Base-by-base conservation (phyloP, 2,113 vertebrate genomes). In the Tenebrosternarchus preto region DNA sequence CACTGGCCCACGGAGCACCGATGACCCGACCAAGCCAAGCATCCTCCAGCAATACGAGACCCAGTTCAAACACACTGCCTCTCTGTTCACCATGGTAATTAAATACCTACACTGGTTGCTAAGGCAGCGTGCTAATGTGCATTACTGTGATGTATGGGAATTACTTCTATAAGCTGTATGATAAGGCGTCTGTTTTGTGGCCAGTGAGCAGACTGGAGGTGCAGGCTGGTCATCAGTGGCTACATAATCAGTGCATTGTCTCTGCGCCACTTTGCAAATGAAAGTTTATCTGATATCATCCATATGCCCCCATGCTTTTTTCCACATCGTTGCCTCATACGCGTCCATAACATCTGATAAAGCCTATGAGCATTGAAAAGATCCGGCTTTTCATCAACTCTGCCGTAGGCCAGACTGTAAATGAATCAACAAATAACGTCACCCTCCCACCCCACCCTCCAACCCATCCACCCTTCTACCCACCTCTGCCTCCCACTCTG, bases 181-280 rank as follows among this genome's bases (percentile, higher is more conserved):
- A 4, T 60, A 60, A 60, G 36, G 55, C 29, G 36, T 74, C 5
- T 60, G 39, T 74, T 24, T 59, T 73, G 27, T 74, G 72, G 31
- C 20, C 19, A 3, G 64, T 39, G 29, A 53, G 46, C 19, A 17
- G 17, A 20, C 50, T 22, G n/a, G 33, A 22, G 33, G 24, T 25
- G 3, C 24, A 73, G 25, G 4, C 20, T 61, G 43, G 15, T 73
- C 73, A 57, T 56, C 66, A 77, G 46, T 15, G 6, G 64, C 71
- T 39, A 29, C 69, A 81, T 80, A 86, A 86, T 77, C 69, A 29
- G 67, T 74, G 80, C 74, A 76, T 82, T 82, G 84, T 85, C 73
- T 70, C 46, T 43, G 68, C 31, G 24, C 27, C 22, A 39, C 53
- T 82, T 81, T 76, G 83, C 81, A 84, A 82, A 86, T 77, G 31